Base-by-base conservation (phyloP, 2,888 invertebrate genomes). In the Julus scanicus region DNA sequence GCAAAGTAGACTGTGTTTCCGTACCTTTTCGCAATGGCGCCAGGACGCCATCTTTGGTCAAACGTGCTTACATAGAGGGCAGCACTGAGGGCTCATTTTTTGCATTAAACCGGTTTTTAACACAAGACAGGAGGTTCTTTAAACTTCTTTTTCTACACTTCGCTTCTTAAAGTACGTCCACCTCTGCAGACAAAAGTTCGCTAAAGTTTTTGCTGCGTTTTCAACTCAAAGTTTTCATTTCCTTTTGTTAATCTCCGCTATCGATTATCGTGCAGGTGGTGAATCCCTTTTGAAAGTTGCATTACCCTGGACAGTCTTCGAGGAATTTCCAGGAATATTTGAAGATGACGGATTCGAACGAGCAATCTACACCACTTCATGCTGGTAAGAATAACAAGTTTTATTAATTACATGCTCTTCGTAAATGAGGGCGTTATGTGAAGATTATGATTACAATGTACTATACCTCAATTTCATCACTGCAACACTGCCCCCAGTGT, bases 91-190 rank as follows among this genome's bases (percentile, higher is more conserved):
- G 9, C 29, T 9, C 29, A 71, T 17, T 71, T 71, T 6, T 44
- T n/a, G 71, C 71, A 4, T 29, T 29, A 29, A 71, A 71, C 71
- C 71, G 20, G 71, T 71, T 71, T 71, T 71, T 5, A 9, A 29
- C 71, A 71, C 71, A 71, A 71, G 71, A 71, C 71, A 71, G 29
- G 71, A 71, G 71, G 71, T 20, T 71, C 71, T 71, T 71, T 71
- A 29, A 71, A 6, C 11, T 71, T 71, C 20, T 71, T 71, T 71
- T 71, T 71, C 71, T 71, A 44, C 29, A 29, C 29, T 71, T 71
- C 71, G 6, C 29, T 71, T 71, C 71, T 71, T 29, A 20, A 71
- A 71, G 71, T 71, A 20, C 71, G 71, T 71, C 71, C 71, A 71
- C 71, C 71, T 71, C 29, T 71, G 71, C 5, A 71, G 71, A 71